Evolutionary conservation across 2,888 invertebrate genomes (phyloP).

Genomic region (Lepeophtheirus nordmannii): DNA sequence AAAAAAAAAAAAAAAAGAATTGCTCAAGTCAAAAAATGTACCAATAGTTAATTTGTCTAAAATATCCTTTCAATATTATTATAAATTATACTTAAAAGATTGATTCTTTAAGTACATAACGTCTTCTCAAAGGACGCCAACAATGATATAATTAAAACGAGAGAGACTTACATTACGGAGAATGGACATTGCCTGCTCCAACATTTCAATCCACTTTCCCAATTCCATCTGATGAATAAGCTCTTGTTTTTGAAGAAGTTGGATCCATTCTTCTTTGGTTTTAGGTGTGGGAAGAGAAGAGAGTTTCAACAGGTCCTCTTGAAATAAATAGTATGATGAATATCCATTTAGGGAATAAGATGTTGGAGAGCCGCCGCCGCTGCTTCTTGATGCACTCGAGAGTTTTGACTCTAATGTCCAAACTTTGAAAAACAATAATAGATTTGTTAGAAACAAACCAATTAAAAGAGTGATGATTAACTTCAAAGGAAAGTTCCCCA

Average conservation of each 20-base stretch:
- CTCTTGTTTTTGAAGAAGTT: constrained; percentile 61
- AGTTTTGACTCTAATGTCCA: background rate
- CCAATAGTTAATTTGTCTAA: too few species aligned
- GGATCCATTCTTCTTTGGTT: constrained; percentile 64
- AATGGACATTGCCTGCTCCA: constrained; percentile 34
- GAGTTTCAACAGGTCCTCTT: constrained; percentile 1
- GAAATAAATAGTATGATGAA: background rate
- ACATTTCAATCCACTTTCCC: constrained; percentile 54
- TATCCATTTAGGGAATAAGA: background rate
- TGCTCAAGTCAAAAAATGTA: too few species aligned
- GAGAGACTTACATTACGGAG: constrained; percentile 46
- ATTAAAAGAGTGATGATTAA: background rate
- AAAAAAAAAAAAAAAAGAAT: too few species aligned
- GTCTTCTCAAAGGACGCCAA: too few species aligned
- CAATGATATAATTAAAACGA: too few species aligned
- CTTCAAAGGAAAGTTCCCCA: background rate
- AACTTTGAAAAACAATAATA: background rate
- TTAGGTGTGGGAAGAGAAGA: constrained; percentile 43
- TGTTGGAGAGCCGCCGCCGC: background rate
- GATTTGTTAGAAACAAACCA: background rate
- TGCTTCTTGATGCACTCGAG: background rate
- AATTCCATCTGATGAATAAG: constrained; percentile 62
- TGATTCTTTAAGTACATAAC: too few species aligned
- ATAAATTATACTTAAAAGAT: too few species aligned
- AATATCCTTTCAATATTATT: too few species aligned